phyloP scores from a whole-genome alignment of 1,140 invertebrate genomes.

The Homarus americanus region DNA sequence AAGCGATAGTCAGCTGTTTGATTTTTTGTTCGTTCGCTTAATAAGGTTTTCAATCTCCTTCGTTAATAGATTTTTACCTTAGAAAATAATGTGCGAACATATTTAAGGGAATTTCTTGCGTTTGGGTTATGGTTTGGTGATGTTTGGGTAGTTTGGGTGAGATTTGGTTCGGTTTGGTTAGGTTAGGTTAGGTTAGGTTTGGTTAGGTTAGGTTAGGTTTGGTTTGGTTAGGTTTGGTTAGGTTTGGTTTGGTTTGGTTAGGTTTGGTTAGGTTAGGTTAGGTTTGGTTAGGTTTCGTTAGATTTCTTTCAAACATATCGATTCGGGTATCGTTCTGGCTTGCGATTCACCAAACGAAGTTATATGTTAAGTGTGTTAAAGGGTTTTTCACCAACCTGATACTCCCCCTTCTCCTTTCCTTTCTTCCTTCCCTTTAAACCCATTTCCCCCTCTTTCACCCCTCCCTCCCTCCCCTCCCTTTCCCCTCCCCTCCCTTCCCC shows the following conservation, averaged over 20 bases:
- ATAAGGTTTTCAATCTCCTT: not conserved
- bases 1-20: not conserved
- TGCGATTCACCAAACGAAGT: no score
- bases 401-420: no score
- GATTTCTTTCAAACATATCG: no score
- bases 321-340: no score
- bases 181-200: not conserved
- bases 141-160: not conserved
- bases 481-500: no score
- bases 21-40: not conserved
- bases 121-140: conserved; percentile 8
- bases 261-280: conserved; percentile 20
- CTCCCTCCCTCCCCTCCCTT: no score
- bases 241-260: conserved; percentile 2
- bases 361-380: no score
- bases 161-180: conserved; percentile 14
- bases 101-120: not conserved
- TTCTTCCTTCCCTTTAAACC: no score
- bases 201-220: conserved; percentile 7
- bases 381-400: no score
- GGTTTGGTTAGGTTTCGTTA: no score
- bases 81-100: not conserved
- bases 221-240: conserved; percentile 9
- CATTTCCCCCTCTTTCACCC: no score
- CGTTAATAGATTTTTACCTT: not conserved